Percentiles rank a stretch among this genome's conserved stretches.
Evolutionary conservation across 2,888 invertebrate genomes (phyloP).

Genomic region (Drosophila emarginata): DNA sequence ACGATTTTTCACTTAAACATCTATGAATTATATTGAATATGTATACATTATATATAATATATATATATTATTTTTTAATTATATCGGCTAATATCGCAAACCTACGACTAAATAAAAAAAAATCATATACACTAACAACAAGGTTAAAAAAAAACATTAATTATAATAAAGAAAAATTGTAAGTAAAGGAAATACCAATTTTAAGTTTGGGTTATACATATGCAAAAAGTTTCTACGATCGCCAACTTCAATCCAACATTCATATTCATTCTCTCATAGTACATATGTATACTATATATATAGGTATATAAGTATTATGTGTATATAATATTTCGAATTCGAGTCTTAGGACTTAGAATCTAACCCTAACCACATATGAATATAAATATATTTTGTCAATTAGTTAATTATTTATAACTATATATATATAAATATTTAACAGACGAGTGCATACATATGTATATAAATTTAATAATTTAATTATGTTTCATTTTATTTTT

Average conservation of each 20-base stretch:
- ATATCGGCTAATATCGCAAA: conserved; percentile 24
- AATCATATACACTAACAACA: conserved; percentile 40
- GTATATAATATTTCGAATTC: conserved; percentile 2
- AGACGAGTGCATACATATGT: conserved; percentile 65
- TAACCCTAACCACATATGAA: conserved; percentile 42
- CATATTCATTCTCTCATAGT: conserved; percentile 3
- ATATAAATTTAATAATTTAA: conserved; percentile 59
- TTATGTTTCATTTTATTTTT: conserved; percentile 30
- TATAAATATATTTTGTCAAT: conserved; percentile 54
- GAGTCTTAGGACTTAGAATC: conserved; percentile 32
- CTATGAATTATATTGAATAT: conserved; percentile 48
- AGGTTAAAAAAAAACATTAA: conserved; percentile 19
- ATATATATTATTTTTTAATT: conserved; percentile 7
- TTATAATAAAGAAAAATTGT: conserved; percentile 4
- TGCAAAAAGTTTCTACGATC: conserved; percentile 4
- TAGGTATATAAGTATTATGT: conserved; percentile 1
- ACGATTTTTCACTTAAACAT: conserved; percentile 51
- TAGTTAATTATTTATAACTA: conserved; percentile 66
- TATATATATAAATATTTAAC: conserved; percentile 68
- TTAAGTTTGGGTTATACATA: conserved; percentile 4
- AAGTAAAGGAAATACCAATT: conserved; percentile 1
- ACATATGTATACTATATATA: background rate
- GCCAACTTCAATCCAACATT: conserved; percentile 4
- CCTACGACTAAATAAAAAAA: conserved; percentile 27
- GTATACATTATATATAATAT: conserved; percentile 17